Evolutionary conservation across 2,113 vertebrate genomes (phyloP).

Genomic region (Anarrhichthys ocellatus): DNA sequence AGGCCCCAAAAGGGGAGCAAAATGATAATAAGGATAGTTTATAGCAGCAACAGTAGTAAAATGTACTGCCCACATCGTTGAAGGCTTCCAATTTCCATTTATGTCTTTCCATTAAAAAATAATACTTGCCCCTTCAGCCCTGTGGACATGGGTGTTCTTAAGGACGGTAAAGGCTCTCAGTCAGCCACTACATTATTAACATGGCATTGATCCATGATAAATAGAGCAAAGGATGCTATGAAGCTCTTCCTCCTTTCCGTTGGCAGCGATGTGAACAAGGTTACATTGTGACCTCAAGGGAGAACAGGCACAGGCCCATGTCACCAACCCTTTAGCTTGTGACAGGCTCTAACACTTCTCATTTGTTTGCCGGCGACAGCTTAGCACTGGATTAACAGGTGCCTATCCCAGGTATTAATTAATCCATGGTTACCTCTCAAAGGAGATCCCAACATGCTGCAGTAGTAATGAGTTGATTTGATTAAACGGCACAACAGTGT

Average conservation of each 20-base stretch:
- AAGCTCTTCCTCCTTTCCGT: slow-evolving; percentile 75
- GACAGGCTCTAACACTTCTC: slow-evolving; percentile 80
- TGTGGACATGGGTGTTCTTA: slow-evolving; percentile 44
- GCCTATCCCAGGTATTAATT: slow-evolving; percentile 77
- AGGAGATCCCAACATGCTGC: slow-evolving; percentile 47
- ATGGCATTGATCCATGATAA: slow-evolving; percentile 76
- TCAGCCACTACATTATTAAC: slow-evolving; percentile 67
- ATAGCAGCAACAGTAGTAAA: background rate
- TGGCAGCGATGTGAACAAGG: slow-evolving; percentile 78
- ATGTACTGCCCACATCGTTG: slow-evolving; percentile 23
- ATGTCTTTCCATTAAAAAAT: slow-evolving; percentile 38
- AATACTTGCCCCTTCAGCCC: slow-evolving; percentile 41
- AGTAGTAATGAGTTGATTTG: slow-evolving; percentile 9
- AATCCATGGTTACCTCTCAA: slow-evolving; percentile 73
- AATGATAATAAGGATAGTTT: background rate
- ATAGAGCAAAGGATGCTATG: slow-evolving; percentile 70
- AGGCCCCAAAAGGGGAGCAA: background rate
- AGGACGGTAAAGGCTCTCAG: slow-evolving; percentile 47
- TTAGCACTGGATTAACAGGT: slow-evolving; percentile 82
- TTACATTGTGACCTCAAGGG: slow-evolving; percentile 81
- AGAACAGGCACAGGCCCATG: slow-evolving; percentile 66
- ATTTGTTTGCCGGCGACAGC: slow-evolving; percentile 79
- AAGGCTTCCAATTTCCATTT: slow-evolving; percentile 47
- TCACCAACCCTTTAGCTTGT: slow-evolving; percentile 80
- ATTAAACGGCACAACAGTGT: slow-evolving; percentile 18